Evolutionary conservation across 2,888 invertebrate genomes (phyloP), one percentile per base, ranked within the genome.

Genomic region (Hemithea aestivaria): DNA sequence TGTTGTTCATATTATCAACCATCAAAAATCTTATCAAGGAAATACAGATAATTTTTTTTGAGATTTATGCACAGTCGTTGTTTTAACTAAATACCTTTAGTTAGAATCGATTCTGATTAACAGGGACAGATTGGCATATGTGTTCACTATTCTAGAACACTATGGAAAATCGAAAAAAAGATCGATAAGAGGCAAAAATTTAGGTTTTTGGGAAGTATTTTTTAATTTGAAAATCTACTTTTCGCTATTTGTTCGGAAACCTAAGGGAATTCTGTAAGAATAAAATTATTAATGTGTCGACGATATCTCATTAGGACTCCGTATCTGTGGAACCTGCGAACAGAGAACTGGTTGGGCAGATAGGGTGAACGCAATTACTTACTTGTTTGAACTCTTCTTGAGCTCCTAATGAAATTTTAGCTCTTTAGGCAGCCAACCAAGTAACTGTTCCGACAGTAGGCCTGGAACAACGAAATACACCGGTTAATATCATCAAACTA

Each of bases 351-450:
- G 41, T 45, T 43, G 28, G 46, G 38, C 40, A 49, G 29, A 48
- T 47, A 48, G 46, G 36, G 56, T 48, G 64, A 70, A 67, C 67
- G 62, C 51, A 34, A 61, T 66, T 73, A 87, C 87, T 87, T 75
- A 87, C 87, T 82, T 85, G 45, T 61, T 84, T 74, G 79, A 83
- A 84, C 83, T 85, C 87, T 73, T 80, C 80, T 67, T 67, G 84
- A 84, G 83, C 71, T 72, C 84, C 79, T 73, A 76, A 59, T 69
- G 87, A 82, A 87, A 87, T 87, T 67, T 73, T 85, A 79, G 66
- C 64, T 68, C 74, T 81, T 75, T 87, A 87, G 72, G 81, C 85
- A 66, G 71, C 79, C 56, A 71, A 67, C 66, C 77, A 77, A 75
- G 46, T 53, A 74, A 78, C 51, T 64, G 62, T 77, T 58, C 60